Base-by-base conservation (phyloP, 2,888 invertebrate species). In the Agrochola circellaris region DNA sequence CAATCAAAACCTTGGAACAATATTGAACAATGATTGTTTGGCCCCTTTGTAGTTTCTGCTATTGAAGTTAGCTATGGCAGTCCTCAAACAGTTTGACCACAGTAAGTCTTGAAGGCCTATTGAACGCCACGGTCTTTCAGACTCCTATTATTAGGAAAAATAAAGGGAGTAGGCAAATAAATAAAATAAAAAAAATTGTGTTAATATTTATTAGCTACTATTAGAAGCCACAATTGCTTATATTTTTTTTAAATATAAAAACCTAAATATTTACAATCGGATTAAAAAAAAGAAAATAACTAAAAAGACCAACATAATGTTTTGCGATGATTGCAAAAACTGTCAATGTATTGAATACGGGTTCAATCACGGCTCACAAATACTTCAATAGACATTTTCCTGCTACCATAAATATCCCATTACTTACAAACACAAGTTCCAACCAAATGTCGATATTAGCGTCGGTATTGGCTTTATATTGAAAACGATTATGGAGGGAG, bases 141-240 rank as follows among this genome's bases (percentile, higher is more conserved):
- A 30, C 48, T n/a, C 0, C 45, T 75, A 45, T 20, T n/a, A 23
- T 45, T 23, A 58, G 4, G 7, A 7, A n/a, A 34, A 67, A 34
- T 20, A 48, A 65, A 54, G 23, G 45, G 30, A 23, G 23, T 15
- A 34, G 20, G 58, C 20, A 38, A 4, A 26, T 13, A 42, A 85
- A 84, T 85, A 69, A 84, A 82, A 91, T 79, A 75, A 73, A 77
- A 73, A 71, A 60, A 71, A 0, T 87, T 89, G 87, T 91, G 92
- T 92, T 91, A 92, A 92, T 90, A 77, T 95, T 95, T 95, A 95
- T 95, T 95, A 94, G 93, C 92, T 93, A 93, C 90, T 88, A 92
- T 92, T 93, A 93, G 91, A 93, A 93, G 92, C 92, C 93, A 94
- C 90, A 89, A 91, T 85, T 88, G 83, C 86, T 91, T 89, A 90